Base-by-base conservation (phyloP, 1,140 invertebrate species). In the Pentalonia nigronervosa region DNA sequence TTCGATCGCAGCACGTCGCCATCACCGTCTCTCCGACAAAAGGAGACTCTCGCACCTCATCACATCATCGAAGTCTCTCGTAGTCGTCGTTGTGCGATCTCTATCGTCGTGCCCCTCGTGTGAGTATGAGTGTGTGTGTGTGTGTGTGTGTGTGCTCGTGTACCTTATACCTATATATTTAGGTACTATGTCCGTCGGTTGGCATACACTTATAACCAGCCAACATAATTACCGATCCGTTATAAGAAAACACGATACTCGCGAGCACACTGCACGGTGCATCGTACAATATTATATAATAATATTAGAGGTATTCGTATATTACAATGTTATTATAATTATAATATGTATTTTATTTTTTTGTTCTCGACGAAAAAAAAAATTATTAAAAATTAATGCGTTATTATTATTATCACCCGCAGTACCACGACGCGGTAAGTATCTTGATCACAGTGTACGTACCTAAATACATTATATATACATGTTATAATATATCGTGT, bases 171-270 rank as follows among this genome's bases (percentile, higher is more conserved):
- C 48, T 48, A 48, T 90, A 56, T 36, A 67, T 7, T 20, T 36
- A 83, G 17, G 4, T 67, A 83, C 47, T 36, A 36, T 36, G 89
- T 89, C 47, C 86, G 45, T 88, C 86, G 47, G 47, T 88, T 88
- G n/a, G 47, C 47, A 88, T 89, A 89, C 41, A 47, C 17, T 30
- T 67, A 45, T 30, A 34, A 90, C 88, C 89, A 56, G 36, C 41
- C 36, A 67, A 90, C 89, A 90, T 90, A 90, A 90, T 90, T 90
- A 90, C 56, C 89, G 53, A 41, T 30, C 53, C 36, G 67, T 90
- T 90, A 90, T 90, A 90, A 90, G 67, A 90, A 41, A 41, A 90
- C 89, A 90, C 89, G 89, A 90, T 90, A 41, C 4, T 7, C 25
- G 21, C 87, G 50, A 53, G 2, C 48, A 76, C 60, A 76, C 41